Percentiles rank a stretch among this genome's conserved stretches.
Conservation (phyloP, 2,797 vertebrate species). For the Petrocephalus sullivani region DNA sequence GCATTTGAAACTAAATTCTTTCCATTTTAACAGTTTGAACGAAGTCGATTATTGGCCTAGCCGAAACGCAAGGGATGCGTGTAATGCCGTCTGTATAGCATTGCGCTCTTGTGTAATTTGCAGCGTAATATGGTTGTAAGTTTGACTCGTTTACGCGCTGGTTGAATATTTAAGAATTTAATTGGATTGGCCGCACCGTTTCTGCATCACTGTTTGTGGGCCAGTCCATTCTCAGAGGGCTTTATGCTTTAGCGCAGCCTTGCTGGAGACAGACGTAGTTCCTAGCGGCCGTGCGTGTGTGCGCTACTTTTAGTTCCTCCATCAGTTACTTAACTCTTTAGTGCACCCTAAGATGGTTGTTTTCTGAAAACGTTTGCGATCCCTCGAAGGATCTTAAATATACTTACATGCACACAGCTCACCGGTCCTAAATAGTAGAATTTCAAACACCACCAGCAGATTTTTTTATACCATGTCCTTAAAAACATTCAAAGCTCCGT, state of each 20-base stretch:
- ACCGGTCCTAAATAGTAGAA: not conserved
- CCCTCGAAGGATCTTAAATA: not conserved
- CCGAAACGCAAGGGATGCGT: not conserved
- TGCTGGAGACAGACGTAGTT: not conserved
- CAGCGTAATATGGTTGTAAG: not conserved
- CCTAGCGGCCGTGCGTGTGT: not conserved
- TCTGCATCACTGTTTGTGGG: not conserved
- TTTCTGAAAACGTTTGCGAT: not conserved
- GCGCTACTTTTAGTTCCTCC: not conserved
- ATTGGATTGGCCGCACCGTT: not conserved
- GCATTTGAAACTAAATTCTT: not conserved
- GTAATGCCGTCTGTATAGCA: not conserved
- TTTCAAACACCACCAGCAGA: not conserved
- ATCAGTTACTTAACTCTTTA: not conserved
- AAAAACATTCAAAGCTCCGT: not conserved
- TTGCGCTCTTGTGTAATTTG: not conserved
- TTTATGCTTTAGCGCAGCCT: not conserved
- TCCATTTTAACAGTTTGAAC: not conserved
- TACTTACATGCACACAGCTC: not conserved
- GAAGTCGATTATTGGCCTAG: not conserved
- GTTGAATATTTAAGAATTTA: not conserved
- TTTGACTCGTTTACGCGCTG: not conserved
- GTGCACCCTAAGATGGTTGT: not conserved
- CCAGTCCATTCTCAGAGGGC: not conserved
- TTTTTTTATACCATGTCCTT: not conserved